phyloP scores from a whole-genome alignment of 2,888 invertebrate species.

The Eumerus sabulonum region DNA sequence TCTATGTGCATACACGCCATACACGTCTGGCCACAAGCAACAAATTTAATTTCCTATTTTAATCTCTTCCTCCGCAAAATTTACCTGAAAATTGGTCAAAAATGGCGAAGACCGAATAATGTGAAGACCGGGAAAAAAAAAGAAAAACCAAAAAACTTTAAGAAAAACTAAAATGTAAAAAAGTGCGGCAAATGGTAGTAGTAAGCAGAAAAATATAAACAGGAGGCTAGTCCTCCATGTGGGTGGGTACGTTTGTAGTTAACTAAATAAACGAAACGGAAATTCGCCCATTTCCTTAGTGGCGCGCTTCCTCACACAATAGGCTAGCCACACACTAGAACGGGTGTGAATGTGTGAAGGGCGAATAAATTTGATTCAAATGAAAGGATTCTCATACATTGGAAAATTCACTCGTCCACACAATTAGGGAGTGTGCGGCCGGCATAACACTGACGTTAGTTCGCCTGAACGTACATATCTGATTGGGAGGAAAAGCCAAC shows the following conservation, averaged over 20 bases:
- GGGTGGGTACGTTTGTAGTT: background rate
- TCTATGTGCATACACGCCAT: background rate
- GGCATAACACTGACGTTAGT: constrained; percentile 21
- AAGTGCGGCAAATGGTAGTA: too few species aligned
- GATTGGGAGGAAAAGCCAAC: background rate
- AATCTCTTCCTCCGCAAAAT: constrained; percentile 47
- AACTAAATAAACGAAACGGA: constrained; percentile 56
- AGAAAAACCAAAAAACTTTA: too few species aligned
- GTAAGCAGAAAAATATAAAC: background rate
- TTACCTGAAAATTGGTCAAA: constrained; percentile 34
- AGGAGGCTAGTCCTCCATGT: constrained; percentile 10
- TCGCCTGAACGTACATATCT: background rate
- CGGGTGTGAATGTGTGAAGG: constrained; percentile 17
- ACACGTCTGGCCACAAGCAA: constrained; percentile 35
- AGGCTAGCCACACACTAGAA: background rate
- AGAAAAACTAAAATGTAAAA: too few species aligned
- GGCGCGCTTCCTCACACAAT: background rate
- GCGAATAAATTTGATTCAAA: constrained; percentile 58
- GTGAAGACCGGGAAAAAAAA: constrained; percentile 2
- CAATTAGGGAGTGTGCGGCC: constrained; percentile 49
- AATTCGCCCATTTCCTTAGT: constrained; percentile 35
- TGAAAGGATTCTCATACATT: constrained; percentile 60
- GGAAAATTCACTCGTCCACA: constrained; percentile 48
- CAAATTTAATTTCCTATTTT: constrained; percentile 55
- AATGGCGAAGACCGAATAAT: constrained; percentile 21